Conservation (phyloP, 2,113 vertebrate species). For the Cyrtonyx montezumae region DNA sequence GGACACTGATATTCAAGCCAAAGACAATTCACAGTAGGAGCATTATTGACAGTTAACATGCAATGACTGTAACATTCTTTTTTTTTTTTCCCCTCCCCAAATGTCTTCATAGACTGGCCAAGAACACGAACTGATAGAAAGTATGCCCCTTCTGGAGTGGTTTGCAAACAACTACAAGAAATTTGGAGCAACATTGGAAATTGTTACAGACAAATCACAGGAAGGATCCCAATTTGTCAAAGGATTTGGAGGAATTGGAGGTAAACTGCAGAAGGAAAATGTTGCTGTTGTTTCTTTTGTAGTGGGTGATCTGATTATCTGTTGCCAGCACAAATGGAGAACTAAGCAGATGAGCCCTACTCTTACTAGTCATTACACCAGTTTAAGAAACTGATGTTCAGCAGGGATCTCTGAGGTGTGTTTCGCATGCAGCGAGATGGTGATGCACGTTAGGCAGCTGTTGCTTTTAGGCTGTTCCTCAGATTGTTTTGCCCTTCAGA, state of each 20-base stretch:
- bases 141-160: slow-evolving; percentile 99
- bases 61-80: neutral
- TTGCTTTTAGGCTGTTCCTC: neutral
- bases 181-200: slow-evolving; percentile 99
- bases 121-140: slow-evolving; percentile 98
- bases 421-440: neutral
- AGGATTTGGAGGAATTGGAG: slow-evolving; percentile 99
- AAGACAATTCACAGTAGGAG: neutral
- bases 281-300: neutral
- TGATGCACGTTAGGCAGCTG: neutral
- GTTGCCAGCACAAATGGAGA: neutral
- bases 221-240: slow-evolving; percentile 99
- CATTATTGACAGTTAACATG: neutral
- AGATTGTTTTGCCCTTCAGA: neutral
- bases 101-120: slow-evolving; percentile 88
- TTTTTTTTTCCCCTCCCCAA: neutral
- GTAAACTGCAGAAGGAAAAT: slow-evolving; percentile 74
- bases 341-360: neutral
- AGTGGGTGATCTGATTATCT: neutral
- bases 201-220: slow-evolving; percentile 99
- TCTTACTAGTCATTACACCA: accelerated
- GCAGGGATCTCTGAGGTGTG: neutral
- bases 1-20: neutral
- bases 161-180: slow-evolving; percentile 99
- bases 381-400: neutral